Base-by-base conservation (phyloP, 2,113 vertebrate genomes). In the Aix galericulata region DNA sequence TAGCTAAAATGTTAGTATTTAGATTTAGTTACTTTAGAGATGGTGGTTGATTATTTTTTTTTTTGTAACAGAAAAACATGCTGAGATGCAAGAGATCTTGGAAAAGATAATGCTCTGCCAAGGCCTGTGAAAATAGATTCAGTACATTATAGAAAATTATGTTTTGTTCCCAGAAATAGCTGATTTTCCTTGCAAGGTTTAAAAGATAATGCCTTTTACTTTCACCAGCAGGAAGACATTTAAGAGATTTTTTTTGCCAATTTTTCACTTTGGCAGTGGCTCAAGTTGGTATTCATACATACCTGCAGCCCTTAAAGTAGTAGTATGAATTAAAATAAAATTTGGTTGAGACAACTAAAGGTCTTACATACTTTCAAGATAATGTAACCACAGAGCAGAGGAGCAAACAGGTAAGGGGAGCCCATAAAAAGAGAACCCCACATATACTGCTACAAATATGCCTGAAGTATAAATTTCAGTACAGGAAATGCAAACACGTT, bases 151-250 rank as follows among this genome's bases (percentile, higher is more conserved):
- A 88, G 50, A 78, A 81, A 53, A 66, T 29, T 69, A 17, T 62
- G 66, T 62, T 82, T 63, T 40, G 42, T 78, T 84, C 69, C 62
- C 88, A 95, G 82, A 92, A 88, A 90, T 17, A 79, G 69, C 56
- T 26, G 7, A 68, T 94, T 96, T 96, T 88, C 76, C 85, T 89
- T 91, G 56, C 60, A 85, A 69, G 22, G 55, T 95, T 93, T 91
- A 86, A 75, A 81, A 80, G 72, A 59, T n/a, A 95, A 85, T 64
- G 48, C 38, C 73, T 84, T 93, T 89, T 84, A 50, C 80, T 88
- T 73, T 75, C 72, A 88, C 40, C 62, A 87, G 42, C 6, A 7
- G 42, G 73, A 94, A 79, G 21, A 72, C 60, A 77, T 83, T 85
- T 79, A 66, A 56, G 2, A 75, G 67, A 92, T 50, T 29, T 46